These are phyloP conservation scores for Percina caprodes DNA, from an alignment of 2,113 vertebrate genomes.

Conservation along the genomic window DNA sequence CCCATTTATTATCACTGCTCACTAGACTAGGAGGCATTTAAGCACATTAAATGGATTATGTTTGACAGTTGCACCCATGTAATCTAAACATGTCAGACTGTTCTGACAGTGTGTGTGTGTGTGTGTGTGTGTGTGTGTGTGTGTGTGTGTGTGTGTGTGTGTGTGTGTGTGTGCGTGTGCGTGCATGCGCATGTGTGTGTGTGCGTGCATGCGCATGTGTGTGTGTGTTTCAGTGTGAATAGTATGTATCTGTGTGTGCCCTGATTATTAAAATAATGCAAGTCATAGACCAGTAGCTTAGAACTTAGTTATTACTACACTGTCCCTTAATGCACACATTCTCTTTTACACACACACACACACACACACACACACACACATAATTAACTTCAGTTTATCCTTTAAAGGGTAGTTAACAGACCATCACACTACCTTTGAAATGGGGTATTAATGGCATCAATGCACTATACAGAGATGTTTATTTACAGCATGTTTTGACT, in stretches of 20 bases:
- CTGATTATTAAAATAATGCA: conserved; percentile 1
- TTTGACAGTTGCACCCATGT: conserved; percentile 64
- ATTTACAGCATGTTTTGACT: conserved; percentile 42
- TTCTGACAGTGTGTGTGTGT: conserved; percentile 37
- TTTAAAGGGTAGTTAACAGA: not conserved
- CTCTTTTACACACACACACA: not conserved
- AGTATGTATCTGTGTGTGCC: conserved; percentile 16
- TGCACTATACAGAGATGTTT: conserved; percentile 37
- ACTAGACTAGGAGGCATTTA: conserved; percentile 35
- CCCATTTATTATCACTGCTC: conserved; percentile 58
- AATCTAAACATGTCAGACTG: conserved; percentile 53
- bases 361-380: too few species aligned
- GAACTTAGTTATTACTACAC: not conserved
- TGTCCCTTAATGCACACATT: not conserved
- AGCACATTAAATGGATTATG: conserved; percentile 48
- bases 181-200: conserved; percentile 1
- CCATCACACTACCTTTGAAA: not conserved
- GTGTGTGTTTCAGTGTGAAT: conserved; percentile 32
- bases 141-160: not conserved
- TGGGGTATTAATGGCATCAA: conserved; percentile 8
- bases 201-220: too few species aligned
- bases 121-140: not conserved
- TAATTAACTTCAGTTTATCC: conserved; percentile 2
- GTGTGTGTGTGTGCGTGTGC: not conserved
- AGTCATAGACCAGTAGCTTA: not conserved